Base-by-base conservation (phyloP, 2,888 invertebrate species). In the Mesorhabditis spiculigera region DNA sequence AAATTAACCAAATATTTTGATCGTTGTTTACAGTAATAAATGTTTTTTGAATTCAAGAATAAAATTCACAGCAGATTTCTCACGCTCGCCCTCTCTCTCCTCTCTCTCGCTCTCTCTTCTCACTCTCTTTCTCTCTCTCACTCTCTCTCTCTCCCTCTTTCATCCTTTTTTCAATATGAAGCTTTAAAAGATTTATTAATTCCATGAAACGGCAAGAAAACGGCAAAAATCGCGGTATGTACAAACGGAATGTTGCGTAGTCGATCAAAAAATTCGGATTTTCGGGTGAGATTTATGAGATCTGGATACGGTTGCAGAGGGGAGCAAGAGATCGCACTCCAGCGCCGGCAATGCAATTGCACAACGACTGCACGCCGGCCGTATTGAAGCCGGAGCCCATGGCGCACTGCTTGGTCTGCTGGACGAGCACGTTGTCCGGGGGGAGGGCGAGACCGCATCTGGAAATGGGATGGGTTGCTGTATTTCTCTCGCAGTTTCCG, bases 361-460 rank as follows among this genome's bases (percentile, higher is more conserved):
- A 84, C 45, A 84, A 69, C 65, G 75, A 73, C 45, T 79, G 81
- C 10, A 81, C 79, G 16, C 71, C 76, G 44, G 71, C 68, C 1
- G 84, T 84, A 72, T 81, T 79, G 69, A 84, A 81, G 45, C 84
- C 84, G 58, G 76, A 65, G 10, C 71, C 67, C 62, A 84, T 82
- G 72, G 82, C 82, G 66, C 84, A 84, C 64, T 75, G 69, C 65
- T 84, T 84, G 63, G 80, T 82, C 8, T 75, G 72, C 71, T 82
- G 79, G 13, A 84, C 82, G 16, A 85, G 74, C 41, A 82, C 76
- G 65, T 74, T 79, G 73, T 84, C 84, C 16, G 84, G 70, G 8
- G 84, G 84, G 5, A 83, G 75, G 16, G 78, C 78, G n/a, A 84
- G 78, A 16, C 84, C 84, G 68, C 82, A 82, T 50, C 79, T 79